Evolutionary conservation across 2,113 vertebrate genomes (phyloP).

Genomic region (Nannospalax galili): DNA sequence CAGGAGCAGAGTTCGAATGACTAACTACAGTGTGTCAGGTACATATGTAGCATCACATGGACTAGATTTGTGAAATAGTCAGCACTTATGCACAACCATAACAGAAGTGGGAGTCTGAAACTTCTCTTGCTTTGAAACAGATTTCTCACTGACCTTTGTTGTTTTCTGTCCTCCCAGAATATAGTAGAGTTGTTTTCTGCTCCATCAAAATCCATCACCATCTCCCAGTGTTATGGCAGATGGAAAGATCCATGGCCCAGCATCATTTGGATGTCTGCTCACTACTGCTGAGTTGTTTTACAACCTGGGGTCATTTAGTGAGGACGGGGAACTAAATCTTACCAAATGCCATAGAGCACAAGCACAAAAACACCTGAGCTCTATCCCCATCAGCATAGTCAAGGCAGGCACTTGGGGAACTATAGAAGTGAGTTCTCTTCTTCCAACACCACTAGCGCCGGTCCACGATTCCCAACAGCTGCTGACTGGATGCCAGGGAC

Average conservation of each 20-base stretch:
- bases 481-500: background rate
- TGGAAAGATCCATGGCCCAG: conserved; percentile 50
- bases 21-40: background rate
- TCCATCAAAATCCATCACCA: conserved; percentile 67
- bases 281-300: conserved; percentile 54
- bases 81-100: background rate
- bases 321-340: conserved; percentile 4
- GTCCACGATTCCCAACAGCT: background rate
- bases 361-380: background rate
- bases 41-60: background rate
- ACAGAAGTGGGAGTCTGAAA: conserved; percentile 8
- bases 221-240: conserved; percentile 24
- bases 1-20: background rate
- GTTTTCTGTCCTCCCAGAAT: background rate
- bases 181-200: conserved; percentile 45
- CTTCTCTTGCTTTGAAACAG: conserved; percentile 37
- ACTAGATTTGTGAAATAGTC: background rate
- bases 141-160: conserved; percentile 55
- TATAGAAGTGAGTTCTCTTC: background rate
- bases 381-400: background rate
- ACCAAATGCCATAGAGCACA: background rate
- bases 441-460: background rate
- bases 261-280: conserved; percentile 54
- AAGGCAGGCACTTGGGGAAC: background rate
- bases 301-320: conserved; percentile 24